These are phyloP conservation scores for Drosophila sp. DNA, from an alignment of 1,140 invertebrate species.

Conservation along the genomic window DNA sequence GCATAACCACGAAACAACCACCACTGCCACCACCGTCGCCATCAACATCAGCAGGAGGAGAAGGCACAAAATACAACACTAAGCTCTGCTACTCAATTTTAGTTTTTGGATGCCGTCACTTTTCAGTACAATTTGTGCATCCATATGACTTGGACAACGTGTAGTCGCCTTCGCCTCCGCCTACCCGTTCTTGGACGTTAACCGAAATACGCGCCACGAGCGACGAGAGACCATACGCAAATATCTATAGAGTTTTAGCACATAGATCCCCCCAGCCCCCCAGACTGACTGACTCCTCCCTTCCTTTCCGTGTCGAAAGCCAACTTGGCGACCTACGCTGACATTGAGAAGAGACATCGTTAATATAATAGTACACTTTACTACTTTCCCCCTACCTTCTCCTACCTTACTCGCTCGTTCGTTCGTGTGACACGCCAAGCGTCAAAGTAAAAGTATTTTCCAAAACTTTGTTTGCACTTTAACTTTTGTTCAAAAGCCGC, in stretches of 20 bases:
- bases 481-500: constrained; percentile 5
- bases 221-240: constrained; percentile 11
- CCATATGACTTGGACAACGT: constrained; percentile 65
- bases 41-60: not conserved
- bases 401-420: constrained; percentile 10
- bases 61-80: constrained; percentile 2
- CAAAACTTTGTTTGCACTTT: constrained; percentile 11
- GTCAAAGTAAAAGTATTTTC: constrained; percentile 22
- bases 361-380: constrained; percentile 7
- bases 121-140: constrained; percentile 71
- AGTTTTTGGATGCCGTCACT: constrained; percentile 62
- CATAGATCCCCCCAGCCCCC: too few relatives aligned
- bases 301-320: too few relatives aligned
- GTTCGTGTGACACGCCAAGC: constrained; percentile 69
- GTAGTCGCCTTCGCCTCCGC: too few relatives aligned
- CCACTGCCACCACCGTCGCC: constrained; percentile 29
- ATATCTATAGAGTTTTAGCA: not conserved
- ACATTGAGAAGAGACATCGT: constrained; percentile 41
- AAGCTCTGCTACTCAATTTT: constrained; percentile 33
- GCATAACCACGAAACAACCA: constrained; percentile 57
- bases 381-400: not conserved
- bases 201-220: constrained; percentile 27
- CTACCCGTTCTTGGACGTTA: constrained; percentile 24
- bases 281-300: too few relatives aligned
- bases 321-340: constrained; percentile 46